Base-by-base conservation (phyloP, 2,113 vertebrate genomes). In the Pelecanoides urinatrix region DNA sequence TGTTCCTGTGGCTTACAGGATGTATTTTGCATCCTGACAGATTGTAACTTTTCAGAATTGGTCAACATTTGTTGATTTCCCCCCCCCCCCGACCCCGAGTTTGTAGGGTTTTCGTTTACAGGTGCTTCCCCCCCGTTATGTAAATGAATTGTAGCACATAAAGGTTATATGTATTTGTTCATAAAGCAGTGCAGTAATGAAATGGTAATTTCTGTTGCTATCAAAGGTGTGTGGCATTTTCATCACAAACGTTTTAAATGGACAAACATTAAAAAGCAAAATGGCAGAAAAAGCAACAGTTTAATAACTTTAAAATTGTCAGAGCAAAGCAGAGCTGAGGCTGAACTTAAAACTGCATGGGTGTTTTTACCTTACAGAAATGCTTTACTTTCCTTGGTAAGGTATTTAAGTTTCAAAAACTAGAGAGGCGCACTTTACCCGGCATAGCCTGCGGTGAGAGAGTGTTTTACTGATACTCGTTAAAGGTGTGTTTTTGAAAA, bases 391-490 rank as follows among this genome's bases (percentile, higher is more conserved):
- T 58, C 53, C 13, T 67, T 62, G 14, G 7, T 78, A 70, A 74
- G 40, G 21, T 62, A 18, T 90, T 74, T 67, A 53, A 56, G 11
- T 91, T 75, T 76, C 20, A 29, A 23, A 71, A 81, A 22, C 13
- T 22, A 20, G 27, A 49, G 45, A 40, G 40, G 2, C 47, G 18
- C 11, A 6, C 26, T 86, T 86, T 13, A 27, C 1, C 40, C 5
- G 52, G 32, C 32, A 42, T 38, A 59, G n/a, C 12, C 49, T 76
- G 27, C 1, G 1, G 1, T 4, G 18, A 83, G n/a, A 67, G 34
- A 1, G 0, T 79, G 59, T 76, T 80, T 77, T 4, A 7, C 29
- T 82, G 61, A 27, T 92, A 32, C 29, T 90, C 0, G 0, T 83
- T 94, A 20, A 22, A 81, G 16, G 13, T 77, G 13, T 88, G 19